Percentiles rank a stretch among this genome's conserved stretches.
phyloP scores from a whole-genome alignment of 2,113 vertebrate species.

The Pangasianodon gigas region DNA sequence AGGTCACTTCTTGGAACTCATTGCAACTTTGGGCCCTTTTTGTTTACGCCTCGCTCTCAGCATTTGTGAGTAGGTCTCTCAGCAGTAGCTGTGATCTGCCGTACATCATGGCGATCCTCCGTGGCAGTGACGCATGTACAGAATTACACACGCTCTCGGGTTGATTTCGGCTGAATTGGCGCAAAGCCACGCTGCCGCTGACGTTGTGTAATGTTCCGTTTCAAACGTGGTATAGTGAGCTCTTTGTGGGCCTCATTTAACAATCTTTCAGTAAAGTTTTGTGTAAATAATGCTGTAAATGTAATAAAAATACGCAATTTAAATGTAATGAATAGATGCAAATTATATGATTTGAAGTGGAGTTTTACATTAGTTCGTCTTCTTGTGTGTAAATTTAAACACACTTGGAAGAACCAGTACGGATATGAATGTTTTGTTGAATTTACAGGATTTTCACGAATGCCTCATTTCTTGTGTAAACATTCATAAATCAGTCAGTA shows the following conservation, averaged over 20 bases:
- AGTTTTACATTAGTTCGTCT: neutral
- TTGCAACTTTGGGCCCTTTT: neutral
- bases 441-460: neutral
- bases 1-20: neutral
- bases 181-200: neutral
- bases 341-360: neutral
- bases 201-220: neutral
- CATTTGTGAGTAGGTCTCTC: neutral
- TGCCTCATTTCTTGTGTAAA: neutral
- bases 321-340: neutral
- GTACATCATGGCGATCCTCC: conserved; percentile 1
- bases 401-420: neutral
- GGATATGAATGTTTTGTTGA: neutral
- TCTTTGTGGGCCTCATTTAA: neutral
- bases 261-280: neutral
- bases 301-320: too few relatives aligned
- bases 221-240: neutral
- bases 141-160: neutral
- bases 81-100: neutral
- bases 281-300: neutral
- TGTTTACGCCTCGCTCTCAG: neutral
- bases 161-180: conserved; percentile 11
- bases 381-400: neutral
- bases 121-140: conserved; percentile 1
- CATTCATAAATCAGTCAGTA: neutral